Evolutionary conservation across 2,113 vertebrate genomes (phyloP).

Genomic region (Leucosticte australis): DNA sequence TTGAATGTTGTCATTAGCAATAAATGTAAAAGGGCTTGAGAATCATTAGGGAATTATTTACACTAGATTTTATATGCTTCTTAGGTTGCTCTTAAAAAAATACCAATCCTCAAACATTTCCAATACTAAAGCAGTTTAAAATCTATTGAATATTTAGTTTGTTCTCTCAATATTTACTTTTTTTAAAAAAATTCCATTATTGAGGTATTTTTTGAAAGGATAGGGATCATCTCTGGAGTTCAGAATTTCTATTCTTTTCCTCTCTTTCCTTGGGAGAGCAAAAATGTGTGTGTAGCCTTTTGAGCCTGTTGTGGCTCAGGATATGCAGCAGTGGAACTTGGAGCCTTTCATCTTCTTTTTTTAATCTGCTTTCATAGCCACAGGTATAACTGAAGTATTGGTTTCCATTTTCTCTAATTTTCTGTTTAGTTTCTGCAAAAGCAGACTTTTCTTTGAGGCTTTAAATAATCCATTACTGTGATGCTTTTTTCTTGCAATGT

Average conservation of each 20-base stretch:
- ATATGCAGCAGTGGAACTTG: background rate
- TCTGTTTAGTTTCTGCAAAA: slow-evolving; percentile 38
- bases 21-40: background rate
- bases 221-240: background rate
- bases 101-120: background rate
- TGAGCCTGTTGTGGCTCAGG: background rate
- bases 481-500: background rate
- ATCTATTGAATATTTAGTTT: background rate
- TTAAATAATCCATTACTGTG: slow-evolving; percentile 34
- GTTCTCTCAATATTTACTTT: background rate
- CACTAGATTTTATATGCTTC: background rate
- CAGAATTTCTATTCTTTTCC: background rate
- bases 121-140: background rate
- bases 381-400: slow-evolving; percentile 40
- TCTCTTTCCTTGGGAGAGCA: background rate
- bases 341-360: slow-evolving; percentile 24
- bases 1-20: background rate
- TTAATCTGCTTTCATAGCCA: background rate
- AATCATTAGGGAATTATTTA: background rate
- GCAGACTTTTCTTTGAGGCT: background rate
- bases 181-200: background rate
- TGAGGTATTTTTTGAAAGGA: background rate
- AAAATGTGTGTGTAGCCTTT: background rate
- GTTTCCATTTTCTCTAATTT: slow-evolving; percentile 59
- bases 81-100: background rate